These are phyloP conservation scores for Drosophila orosa DNA, from an alignment of 1,140 invertebrate genomes.

Conservation along the genomic window DNA sequence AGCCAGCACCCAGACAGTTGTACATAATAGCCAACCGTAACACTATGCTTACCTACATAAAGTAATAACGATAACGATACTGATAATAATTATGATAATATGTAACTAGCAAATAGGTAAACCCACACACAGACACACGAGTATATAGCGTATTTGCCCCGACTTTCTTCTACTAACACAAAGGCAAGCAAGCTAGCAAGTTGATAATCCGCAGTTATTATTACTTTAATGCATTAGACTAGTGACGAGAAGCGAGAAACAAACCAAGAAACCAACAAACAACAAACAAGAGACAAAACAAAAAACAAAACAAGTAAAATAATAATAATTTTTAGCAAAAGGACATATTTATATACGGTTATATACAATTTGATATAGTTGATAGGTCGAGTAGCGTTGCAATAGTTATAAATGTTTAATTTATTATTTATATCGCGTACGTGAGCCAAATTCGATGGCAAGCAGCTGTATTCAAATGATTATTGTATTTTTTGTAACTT, in stretches of 20 bases:
- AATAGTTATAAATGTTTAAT: constrained; percentile 81
- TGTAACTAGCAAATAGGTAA: constrained; percentile 74
- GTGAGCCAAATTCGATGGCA: constrained; percentile 44
- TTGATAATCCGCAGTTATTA: constrained; percentile 82
- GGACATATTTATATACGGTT: constrained; percentile 78
- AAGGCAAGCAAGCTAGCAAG: constrained; percentile 57
- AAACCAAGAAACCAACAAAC: constrained; percentile 18
- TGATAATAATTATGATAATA: constrained; percentile 71
- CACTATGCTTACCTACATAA: constrained; percentile 45
- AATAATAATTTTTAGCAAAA: constrained; percentile 78
- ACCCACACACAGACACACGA: constrained; percentile 10
- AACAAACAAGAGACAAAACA: constrained; percentile 4
- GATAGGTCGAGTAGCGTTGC: constrained; percentile 77
- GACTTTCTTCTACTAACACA: constrained; percentile 64
- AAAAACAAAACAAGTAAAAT: constrained; percentile 31
- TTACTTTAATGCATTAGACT: constrained; percentile 78
- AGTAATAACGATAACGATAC: constrained; percentile 59
- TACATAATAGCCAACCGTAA: constrained; percentile 78
- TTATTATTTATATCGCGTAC: constrained; percentile 72
- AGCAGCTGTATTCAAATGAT: constrained; percentile 43
- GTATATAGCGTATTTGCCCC: constrained; percentile 64
- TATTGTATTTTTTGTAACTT: constrained; percentile 46
- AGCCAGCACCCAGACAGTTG: constrained; percentile 89
- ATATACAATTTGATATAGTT: constrained; percentile 78
- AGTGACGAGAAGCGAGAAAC: constrained; percentile 45